Evolutionary conservation across 1,140 invertebrate genomes (phyloP).

Genomic region (Drosophila jambulina): DNA sequence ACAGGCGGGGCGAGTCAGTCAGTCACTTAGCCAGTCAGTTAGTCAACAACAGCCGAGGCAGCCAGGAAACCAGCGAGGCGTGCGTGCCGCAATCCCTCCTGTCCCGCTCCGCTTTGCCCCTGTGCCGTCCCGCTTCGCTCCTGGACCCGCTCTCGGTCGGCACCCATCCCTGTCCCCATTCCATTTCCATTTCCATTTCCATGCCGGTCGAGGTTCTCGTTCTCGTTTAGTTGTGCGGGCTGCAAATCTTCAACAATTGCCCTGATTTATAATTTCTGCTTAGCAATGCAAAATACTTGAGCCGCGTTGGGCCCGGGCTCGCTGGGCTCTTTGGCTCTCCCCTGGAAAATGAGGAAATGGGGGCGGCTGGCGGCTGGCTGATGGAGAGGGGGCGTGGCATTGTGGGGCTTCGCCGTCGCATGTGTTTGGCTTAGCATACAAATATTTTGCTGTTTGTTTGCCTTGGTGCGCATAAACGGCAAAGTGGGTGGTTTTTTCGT

Average conservation of each 20-base stretch:
- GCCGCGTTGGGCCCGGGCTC: slow-evolving; percentile 57
- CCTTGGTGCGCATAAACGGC: slow-evolving; percentile 77
- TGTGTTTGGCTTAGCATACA: slow-evolving; percentile 83
- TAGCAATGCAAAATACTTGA: slow-evolving; percentile 84
- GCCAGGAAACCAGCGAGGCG: slow-evolving; percentile 53
- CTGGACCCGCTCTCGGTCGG: not conserved
- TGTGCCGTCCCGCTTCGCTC: slow-evolving; percentile 1
- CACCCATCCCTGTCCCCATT: slow-evolving; percentile 7
- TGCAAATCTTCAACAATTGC: slow-evolving; percentile 84
- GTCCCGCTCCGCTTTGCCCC: not conserved
- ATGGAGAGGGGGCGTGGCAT: slow-evolving; percentile 49
- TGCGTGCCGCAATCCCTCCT: slow-evolving; percentile 51
- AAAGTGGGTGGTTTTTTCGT: slow-evolving; percentile 23
- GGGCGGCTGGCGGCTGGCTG: slow-evolving; percentile 4
- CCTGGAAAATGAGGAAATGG: slow-evolving; percentile 31
- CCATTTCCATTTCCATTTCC: slow-evolving; percentile 16
- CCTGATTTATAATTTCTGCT: slow-evolving; percentile 84
- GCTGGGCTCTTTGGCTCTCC: slow-evolving; percentile 9
- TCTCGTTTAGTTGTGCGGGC: slow-evolving; percentile 78
- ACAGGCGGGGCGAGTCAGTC: slow-evolving; percentile 30
- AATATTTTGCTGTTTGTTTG: slow-evolving; percentile 84
- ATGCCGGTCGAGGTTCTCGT: slow-evolving; percentile 24
- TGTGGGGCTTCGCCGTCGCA: slow-evolving; percentile 67
- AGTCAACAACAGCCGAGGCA: slow-evolving; percentile 54
- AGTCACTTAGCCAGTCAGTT: slow-evolving; percentile 61